phyloP scores from a whole-genome alignment of 1,140 invertebrate genomes.

The Drosophila pruinosa region DNA sequence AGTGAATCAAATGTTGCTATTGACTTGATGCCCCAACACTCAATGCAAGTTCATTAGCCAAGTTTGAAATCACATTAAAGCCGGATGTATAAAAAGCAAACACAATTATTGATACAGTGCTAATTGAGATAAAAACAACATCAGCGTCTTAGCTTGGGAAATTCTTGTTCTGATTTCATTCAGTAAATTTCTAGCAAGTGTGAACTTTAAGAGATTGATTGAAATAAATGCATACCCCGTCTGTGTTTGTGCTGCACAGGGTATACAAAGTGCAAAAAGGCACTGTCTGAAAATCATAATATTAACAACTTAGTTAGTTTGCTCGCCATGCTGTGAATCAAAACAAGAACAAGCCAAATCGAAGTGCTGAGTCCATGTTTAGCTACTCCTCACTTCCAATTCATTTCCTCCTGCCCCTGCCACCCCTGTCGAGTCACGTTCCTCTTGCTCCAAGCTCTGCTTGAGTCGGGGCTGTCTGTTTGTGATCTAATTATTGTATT shows the following conservation, averaged over 20 bases:
- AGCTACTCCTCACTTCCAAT: slow-evolving; percentile 44
- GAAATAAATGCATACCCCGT: neutral
- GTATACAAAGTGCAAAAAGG: slow-evolving; percentile 11
- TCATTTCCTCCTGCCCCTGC: slow-evolving; percentile 5
- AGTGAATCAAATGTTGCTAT: neutral
- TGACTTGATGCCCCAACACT: neutral
- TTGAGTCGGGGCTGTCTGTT: slow-evolving; percentile 58
- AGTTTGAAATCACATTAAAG: neutral
- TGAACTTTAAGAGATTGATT: neutral
- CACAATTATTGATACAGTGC: slow-evolving; percentile 1
- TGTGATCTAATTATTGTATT: slow-evolving; percentile 80
- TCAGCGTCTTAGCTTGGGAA: neutral
- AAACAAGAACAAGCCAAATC: slow-evolving; percentile 7
- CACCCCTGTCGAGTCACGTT: neutral
- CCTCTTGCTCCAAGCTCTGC: neutral
- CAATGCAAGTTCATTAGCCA: neutral
- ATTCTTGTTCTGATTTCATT: neutral
- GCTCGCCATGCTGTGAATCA: slow-evolving; percentile 15
- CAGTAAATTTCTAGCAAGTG: neutral
- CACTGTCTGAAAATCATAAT: slow-evolving; percentile 22
- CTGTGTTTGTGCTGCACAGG: neutral
- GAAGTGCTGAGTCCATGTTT: slow-evolving; percentile 5
- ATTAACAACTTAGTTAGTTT: slow-evolving; percentile 53
- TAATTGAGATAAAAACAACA: slow-evolving; percentile 1
- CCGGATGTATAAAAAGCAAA: neutral